Percentiles rank a stretch among this genome's conserved stretches.
Evolutionary conservation across 23 tunicate species (phyloP).

Genomic region (Clavelina lepadiformis): DNA sequence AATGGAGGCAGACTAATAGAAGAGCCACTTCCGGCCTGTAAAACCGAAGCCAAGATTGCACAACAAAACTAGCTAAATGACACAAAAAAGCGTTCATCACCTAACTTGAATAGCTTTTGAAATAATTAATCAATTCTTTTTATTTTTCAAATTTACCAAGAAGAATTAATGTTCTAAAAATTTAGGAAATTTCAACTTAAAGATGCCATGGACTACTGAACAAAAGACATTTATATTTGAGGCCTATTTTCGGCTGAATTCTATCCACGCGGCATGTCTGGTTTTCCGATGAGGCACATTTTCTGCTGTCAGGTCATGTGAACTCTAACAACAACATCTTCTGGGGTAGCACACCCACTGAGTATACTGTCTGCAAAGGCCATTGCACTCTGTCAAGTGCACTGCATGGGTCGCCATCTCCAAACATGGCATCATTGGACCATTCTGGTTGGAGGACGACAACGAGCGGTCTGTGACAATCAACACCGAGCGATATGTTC

Average conservation of each 20-base stretch:
- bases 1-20: too few species aligned
- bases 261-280: conserved; percentile 37
- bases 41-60: too few species aligned
- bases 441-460: conserved; percentile 31
- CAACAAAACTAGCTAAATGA: too few species aligned
- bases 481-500: conserved; percentile 39
- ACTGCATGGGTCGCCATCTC: conserved; percentile 34
- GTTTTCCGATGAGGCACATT: conserved; percentile 30
- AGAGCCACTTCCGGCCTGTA: too few species aligned
- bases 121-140: too few species aligned
- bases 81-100: too few species aligned
- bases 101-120: too few species aligned
- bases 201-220: conserved; percentile 18
- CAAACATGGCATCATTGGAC: conserved; percentile 32
- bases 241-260: conserved; percentile 32
- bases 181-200: too few species aligned
- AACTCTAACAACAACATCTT: conserved; percentile 27
- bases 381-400: conserved; percentile 40
- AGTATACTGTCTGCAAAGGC: conserved; percentile 23
- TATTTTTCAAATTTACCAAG: too few species aligned
- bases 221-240: conserved; percentile 8
- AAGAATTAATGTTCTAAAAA: too few species aligned
- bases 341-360: conserved; percentile 22
- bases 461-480: conserved; percentile 37
- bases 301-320: conserved; percentile 25